Evolutionary conservation across 1,140 invertebrate genomes (phyloP).

Genomic region (Scaptomyza hsui): DNA sequence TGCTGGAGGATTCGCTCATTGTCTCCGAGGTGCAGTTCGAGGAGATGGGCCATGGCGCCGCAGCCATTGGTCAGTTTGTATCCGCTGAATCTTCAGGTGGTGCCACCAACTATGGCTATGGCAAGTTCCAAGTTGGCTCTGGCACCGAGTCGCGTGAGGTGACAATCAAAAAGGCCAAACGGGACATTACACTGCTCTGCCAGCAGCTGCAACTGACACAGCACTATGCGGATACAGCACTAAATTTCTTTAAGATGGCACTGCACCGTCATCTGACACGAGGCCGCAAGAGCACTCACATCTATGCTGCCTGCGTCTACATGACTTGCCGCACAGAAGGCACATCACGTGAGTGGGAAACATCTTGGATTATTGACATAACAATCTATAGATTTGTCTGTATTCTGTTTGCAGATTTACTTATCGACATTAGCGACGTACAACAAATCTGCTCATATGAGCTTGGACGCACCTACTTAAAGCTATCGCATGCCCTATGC

Average conservation of each 20-base stretch:
- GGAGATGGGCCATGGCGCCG: conserved; percentile 94
- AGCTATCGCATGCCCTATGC: conserved; percentile 93
- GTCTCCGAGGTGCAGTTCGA: conserved; percentile 98
- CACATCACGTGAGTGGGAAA: conserved; percentile 92
- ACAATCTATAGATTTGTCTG: not conserved
- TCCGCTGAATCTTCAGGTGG: conserved; percentile 93
- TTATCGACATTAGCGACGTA: conserved; percentile 99
- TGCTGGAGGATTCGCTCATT: conserved; percentile 97
- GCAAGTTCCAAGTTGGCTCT: conserved; percentile 91
- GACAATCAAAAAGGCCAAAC: conserved; percentile 94
- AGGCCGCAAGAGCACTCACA: conserved; percentile 95
- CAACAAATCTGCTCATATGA: conserved; percentile 98
- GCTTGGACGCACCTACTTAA: conserved; percentile 95
- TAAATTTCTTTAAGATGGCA: conserved; percentile 99
- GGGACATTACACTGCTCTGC: conserved; percentile 91
- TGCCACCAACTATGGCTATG: conserved; percentile 89
- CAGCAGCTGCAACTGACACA: conserved; percentile 93
- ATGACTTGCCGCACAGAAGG: conserved; percentile 97
- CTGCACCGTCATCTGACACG: conserved; percentile 93
- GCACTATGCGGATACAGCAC: conserved; percentile 96
- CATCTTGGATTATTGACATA: too few relatives aligned
- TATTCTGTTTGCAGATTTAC: conserved; percentile 88
- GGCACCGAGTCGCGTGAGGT: conserved; percentile 95
- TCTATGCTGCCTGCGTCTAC: conserved; percentile 98
- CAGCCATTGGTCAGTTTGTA: conserved; percentile 96